phyloP scores from a whole-genome alignment of 2,888 invertebrate species.

The Megaustenia siamemsis region DNA sequence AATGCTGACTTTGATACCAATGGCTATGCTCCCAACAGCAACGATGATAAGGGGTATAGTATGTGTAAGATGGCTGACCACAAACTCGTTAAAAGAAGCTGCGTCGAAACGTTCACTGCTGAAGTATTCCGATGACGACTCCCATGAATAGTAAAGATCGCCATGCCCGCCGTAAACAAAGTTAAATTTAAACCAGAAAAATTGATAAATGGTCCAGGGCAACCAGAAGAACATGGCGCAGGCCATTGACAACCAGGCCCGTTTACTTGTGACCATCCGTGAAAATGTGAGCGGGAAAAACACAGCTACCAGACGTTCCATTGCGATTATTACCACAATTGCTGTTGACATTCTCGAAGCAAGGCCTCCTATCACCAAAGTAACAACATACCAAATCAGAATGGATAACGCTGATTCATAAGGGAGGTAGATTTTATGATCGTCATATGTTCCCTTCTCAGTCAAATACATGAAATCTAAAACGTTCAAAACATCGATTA shows the following conservation, averaged over 20 bases:
- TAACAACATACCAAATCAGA: not conserved
- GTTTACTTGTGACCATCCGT: not conserved
- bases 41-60: not conserved
- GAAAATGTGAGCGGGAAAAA: not conserved
- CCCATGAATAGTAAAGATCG: not conserved
- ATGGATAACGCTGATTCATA: not conserved
- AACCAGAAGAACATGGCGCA: not conserved
- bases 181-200: constrained; percentile 8
- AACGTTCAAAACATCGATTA: not conserved
- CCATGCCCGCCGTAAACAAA: not conserved
- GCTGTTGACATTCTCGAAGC: not conserved
- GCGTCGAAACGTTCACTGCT: not conserved
- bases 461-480: not conserved
- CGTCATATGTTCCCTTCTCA: not conserved
- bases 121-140: not conserved
- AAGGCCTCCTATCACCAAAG: not conserved
- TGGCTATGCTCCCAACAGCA: not conserved
- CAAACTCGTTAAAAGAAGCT: not conserved
- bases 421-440: not conserved
- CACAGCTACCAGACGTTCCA: constrained; percentile 3
- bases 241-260: not conserved
- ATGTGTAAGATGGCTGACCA: not conserved
- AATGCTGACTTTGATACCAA: not conserved
- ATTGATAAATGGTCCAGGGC: constrained; percentile 5
- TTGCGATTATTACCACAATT: not conserved